Conservation (phyloP, 2,113 vertebrate genomes). For the Damaliscus lunatus region DNA sequence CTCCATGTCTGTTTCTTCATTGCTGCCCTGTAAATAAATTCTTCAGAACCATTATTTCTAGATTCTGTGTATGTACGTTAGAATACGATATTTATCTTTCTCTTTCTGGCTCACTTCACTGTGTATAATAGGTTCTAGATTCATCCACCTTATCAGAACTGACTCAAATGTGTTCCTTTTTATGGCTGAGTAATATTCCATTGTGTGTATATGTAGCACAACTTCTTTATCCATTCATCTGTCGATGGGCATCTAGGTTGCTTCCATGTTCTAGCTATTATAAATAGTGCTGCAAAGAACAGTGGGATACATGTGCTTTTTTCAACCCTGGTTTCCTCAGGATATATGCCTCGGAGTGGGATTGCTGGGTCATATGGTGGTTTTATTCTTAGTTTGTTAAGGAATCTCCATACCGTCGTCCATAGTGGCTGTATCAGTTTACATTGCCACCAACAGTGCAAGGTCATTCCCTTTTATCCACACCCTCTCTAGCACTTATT, state of each 20-base stretch:
- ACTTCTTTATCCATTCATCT: background rate
- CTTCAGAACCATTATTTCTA: background rate
- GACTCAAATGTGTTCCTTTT: background rate
- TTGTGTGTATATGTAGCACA: background rate
- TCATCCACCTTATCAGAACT: background rate
- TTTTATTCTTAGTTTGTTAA: background rate
- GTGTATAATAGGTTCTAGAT: background rate
- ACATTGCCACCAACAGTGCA: background rate
- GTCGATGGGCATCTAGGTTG: accelerated
- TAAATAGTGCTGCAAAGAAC: background rate
- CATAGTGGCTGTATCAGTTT: background rate
- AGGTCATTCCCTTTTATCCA: background rate
- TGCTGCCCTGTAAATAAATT: background rate
- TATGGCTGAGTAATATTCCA: background rate
- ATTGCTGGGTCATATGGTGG: background rate
- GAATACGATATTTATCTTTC: background rate
- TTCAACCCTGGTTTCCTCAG: background rate
- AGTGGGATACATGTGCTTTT: background rate
- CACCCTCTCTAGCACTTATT: background rate
- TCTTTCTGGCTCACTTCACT: background rate
- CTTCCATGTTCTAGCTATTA: background rate
- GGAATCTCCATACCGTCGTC: accelerated
- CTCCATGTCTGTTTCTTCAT: background rate
- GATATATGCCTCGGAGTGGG: background rate
- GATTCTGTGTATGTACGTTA: background rate